phyloP scores from a whole-genome alignment of 2,113 vertebrate species.

The Cynopterus brachyotis region DNA sequence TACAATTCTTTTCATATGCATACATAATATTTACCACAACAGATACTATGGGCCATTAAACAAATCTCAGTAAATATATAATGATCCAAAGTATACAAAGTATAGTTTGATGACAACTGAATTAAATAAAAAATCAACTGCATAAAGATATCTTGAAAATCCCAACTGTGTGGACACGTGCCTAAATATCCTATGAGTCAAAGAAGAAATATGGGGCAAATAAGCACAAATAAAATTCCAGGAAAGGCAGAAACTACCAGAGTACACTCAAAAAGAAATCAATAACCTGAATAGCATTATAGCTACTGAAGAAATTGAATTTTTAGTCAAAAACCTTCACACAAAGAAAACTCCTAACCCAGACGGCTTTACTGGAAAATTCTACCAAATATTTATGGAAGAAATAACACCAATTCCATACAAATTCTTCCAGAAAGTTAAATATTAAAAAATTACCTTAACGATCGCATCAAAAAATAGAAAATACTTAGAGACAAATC shows the following conservation, averaged over 20 bases:
- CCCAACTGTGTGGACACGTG: neutral
- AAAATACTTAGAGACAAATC: neutral
- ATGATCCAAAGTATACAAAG: neutral
- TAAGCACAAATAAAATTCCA: neutral
- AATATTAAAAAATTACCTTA: neutral
- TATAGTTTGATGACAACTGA: neutral
- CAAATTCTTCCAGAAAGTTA: neutral
- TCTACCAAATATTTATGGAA: neutral
- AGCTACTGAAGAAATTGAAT: neutral
- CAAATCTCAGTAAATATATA: neutral
- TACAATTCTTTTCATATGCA: neutral
- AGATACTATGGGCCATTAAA: neutral
- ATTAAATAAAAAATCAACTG: neutral
- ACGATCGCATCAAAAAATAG: neutral
- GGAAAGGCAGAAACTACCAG: neutral
- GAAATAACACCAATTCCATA: neutral
- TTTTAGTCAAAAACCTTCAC: neutral
- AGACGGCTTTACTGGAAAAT: neutral
- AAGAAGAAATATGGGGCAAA: neutral
- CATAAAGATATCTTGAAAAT: neutral
- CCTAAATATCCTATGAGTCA: neutral
- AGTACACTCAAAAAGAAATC: neutral
- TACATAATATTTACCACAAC: neutral
- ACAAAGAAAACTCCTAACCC: neutral
- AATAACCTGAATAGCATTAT: neutral